These are phyloP conservation scores for Caenorhabditis panamensis DNA, from an alignment of 2,888 invertebrate species.

Conservation along the genomic window DNA sequence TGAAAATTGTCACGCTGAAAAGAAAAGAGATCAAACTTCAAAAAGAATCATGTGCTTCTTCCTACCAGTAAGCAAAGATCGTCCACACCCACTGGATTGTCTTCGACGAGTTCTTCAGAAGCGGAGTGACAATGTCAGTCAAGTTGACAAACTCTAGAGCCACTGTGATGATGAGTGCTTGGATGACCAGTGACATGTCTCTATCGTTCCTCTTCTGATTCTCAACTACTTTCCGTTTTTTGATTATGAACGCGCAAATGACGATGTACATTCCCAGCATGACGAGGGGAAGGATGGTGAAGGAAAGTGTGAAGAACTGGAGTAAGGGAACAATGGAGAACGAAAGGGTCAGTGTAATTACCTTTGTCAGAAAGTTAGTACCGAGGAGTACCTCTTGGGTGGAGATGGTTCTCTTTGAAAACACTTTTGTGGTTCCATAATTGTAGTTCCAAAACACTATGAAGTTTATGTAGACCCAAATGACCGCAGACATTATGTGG, in stretches of 20 bases:
- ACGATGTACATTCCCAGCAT: slow-evolving; percentile 65
- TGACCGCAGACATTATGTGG: slow-evolving; percentile 49
- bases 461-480: slow-evolving; percentile 65
- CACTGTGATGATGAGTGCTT: slow-evolving; percentile 63
- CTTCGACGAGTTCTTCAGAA: slow-evolving; percentile 22
- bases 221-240: slow-evolving; percentile 48
- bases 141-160: slow-evolving; percentile 63
- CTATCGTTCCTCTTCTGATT: slow-evolving; percentile 36
- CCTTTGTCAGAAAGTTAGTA: slow-evolving; percentile 60
- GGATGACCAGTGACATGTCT: slow-evolving; percentile 56
- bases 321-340: slow-evolving; percentile 4
- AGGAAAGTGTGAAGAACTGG: slow-evolving; percentile 66
- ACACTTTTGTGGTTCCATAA: slow-evolving; percentile 57
- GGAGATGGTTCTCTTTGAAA: slow-evolving; percentile 48
- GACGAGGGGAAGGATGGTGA: slow-evolving; percentile 54
- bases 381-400: slow-evolving; percentile 58
- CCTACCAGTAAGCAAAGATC: slow-evolving; percentile 56
- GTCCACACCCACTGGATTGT: slow-evolving; percentile 61
- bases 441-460: slow-evolving; percentile 66
- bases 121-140: slow-evolving; percentile 45
- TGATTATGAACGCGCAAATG: slow-evolving; percentile 59
- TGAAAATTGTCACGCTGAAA: slow-evolving; percentile 65
- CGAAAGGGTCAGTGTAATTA: not conserved
- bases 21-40: not conserved
- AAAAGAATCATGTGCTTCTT: not conserved